These are phyloP conservation scores for Halictus rubicundus DNA, from an alignment of 1,140 invertebrate genomes.

Conservation along the genomic window DNA sequence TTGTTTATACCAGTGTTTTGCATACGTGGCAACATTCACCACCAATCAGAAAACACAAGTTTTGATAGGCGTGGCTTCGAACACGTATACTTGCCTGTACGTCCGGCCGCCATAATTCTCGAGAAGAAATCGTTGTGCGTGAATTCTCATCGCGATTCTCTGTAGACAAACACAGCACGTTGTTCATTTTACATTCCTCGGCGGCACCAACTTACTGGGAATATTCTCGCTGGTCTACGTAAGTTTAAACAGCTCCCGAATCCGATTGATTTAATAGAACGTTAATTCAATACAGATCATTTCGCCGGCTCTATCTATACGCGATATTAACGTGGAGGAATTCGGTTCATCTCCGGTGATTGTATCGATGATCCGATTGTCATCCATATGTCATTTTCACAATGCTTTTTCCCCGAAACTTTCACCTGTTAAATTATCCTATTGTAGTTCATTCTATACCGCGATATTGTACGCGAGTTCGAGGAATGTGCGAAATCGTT, in stretches of 20 bases:
- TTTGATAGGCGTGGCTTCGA: slow-evolving; percentile 72
- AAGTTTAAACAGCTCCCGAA: not conserved
- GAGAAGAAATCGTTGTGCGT: slow-evolving; percentile 56
- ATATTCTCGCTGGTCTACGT: slow-evolving; percentile 37
- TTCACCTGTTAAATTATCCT: slow-evolving; percentile 14
- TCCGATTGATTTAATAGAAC: slow-evolving; percentile 36
- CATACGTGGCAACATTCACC: slow-evolving; percentile 70
- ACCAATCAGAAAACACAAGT: slow-evolving; percentile 63
- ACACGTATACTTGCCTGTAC: slow-evolving; percentile 55
- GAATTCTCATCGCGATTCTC: slow-evolving; percentile 50
- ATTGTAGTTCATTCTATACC: slow-evolving; percentile 10
- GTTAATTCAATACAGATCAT: slow-evolving; percentile 30
- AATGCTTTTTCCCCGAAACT: not conserved
- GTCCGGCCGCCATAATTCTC: slow-evolving; percentile 70
- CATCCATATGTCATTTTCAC: slow-evolving; percentile 58
- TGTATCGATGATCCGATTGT: slow-evolving; percentile 50
- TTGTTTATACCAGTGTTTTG: slow-evolving; percentile 44
- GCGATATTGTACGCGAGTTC: not conserved
- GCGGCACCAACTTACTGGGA: slow-evolving; percentile 28
- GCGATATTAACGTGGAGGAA: slow-evolving; percentile 2
- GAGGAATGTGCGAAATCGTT: not conserved
- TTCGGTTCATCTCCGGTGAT: slow-evolving; percentile 20
- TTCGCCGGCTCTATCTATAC: slow-evolving; percentile 39
- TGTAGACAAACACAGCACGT: slow-evolving; percentile 25
- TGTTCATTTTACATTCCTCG: slow-evolving; percentile 26